Evolutionary conservation across 2,113 vertebrate species (phyloP).

Genomic region (Nannobrachium achirus): DNA sequence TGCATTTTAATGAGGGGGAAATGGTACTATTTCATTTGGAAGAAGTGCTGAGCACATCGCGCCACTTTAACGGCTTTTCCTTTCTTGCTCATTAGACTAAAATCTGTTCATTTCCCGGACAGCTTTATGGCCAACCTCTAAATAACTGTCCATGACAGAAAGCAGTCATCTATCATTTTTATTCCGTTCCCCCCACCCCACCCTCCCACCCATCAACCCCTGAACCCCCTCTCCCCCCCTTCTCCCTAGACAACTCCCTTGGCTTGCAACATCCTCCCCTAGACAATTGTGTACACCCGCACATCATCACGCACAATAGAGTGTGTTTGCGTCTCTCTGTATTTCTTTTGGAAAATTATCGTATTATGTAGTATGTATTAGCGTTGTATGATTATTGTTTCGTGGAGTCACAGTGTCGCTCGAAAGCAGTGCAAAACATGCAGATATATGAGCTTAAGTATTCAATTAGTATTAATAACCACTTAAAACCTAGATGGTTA

Average conservation of each 20-base stretch:
- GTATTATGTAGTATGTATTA: too few species aligned
- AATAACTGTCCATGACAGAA: slow-evolving; percentile 80
- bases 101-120: slow-evolving; percentile 80
- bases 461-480: too few species aligned
- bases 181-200: slow-evolving; percentile 67
- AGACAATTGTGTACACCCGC: slow-evolving; percentile 46
- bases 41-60: slow-evolving; percentile 84
- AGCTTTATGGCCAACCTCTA: slow-evolving; percentile 79
- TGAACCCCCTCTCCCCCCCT: slow-evolving; percentile 6
- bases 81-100: slow-evolving; percentile 82
- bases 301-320: slow-evolving; percentile 29
- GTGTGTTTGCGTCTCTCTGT: too few species aligned
- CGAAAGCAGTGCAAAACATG: too few species aligned
- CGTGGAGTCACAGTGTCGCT: too few species aligned
- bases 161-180: slow-evolving; percentile 81
- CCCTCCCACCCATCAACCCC: slow-evolving; percentile 1
- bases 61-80: slow-evolving; percentile 80
- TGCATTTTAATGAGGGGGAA: slow-evolving; percentile 82
- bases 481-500: too few species aligned
- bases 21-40: slow-evolving; percentile 84
- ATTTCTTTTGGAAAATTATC: too few species aligned
- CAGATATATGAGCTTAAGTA: too few species aligned
- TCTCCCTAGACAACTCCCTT: slow-evolving; percentile 31
- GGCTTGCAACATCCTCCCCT: slow-evolving; percentile 54
- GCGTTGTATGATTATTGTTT: too few species aligned